A percentile compares a stretch with the other conserved stretches of the same genome.
Evolutionary conservation across 2,113 vertebrate species (phyloP).

Genomic region (Oophaga pumilio): DNA sequence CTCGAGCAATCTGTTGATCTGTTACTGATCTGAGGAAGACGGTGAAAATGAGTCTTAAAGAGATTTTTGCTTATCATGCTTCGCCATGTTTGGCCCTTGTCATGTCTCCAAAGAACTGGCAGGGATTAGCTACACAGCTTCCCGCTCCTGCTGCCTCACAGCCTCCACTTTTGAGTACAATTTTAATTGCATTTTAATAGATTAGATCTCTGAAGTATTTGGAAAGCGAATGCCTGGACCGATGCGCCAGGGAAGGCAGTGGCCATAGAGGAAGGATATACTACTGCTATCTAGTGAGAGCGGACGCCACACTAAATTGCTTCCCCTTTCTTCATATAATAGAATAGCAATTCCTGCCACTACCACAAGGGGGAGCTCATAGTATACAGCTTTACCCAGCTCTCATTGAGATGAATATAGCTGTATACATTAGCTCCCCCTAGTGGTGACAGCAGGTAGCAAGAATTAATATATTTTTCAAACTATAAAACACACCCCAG

Average conservation of each 20-base stretch:
- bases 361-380: too few relatives aligned
- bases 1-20: constrained; percentile 66
- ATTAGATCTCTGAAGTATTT: not conserved
- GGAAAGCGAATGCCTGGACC: not conserved
- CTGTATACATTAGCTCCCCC: too few relatives aligned
- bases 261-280: not conserved
- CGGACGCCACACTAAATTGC: too few relatives aligned
- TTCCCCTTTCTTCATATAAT: not conserved
- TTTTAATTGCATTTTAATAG: constrained; percentile 8
- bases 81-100: constrained; percentile 55
- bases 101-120: constrained; percentile 56
- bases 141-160: not conserved
- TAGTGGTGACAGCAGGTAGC: too few relatives aligned
- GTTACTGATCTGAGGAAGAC: constrained; percentile 60
- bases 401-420: too few relatives aligned
- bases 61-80: constrained; percentile 60
- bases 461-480: too few relatives aligned
- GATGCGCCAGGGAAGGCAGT: not conserved
- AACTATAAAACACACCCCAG: too few relatives aligned
- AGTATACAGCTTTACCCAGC: too few relatives aligned
- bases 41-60: constrained; percentile 62
- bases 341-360: not conserved
- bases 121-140: constrained; percentile 17
- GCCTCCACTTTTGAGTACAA: not conserved
- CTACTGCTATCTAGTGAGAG: not conserved